These are phyloP conservation scores for Drosophila anomelani DNA, from an alignment of 2,888 invertebrate species.

Conservation along the genomic window DNA sequence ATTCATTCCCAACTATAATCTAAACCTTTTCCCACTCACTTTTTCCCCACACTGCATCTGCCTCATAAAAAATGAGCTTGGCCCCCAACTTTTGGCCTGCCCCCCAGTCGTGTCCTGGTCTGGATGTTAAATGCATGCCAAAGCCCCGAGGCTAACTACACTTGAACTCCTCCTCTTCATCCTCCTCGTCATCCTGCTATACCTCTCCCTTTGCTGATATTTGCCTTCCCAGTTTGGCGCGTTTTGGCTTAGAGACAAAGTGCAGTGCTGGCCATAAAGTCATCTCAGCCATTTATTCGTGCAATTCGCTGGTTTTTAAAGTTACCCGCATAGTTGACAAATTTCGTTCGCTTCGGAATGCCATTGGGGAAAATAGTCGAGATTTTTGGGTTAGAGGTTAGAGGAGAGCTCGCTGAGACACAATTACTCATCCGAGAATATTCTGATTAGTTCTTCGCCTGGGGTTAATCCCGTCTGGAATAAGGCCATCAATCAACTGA, in stretches of 20 bases:
- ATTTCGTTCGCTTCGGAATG: constrained; percentile 45
- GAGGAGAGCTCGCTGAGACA: not conserved
- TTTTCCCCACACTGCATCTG: constrained; percentile 14
- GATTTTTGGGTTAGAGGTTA: constrained; percentile 13
- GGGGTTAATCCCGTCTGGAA: constrained; percentile 17
- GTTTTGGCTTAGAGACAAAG: constrained; percentile 68
- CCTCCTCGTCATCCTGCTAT: not conserved
- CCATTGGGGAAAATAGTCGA: constrained; percentile 29
- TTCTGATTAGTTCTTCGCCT: constrained; percentile 27
- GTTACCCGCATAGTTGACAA: constrained; percentile 77
- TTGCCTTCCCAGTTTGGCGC: constrained; percentile 17
- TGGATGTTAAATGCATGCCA: constrained; percentile 75
- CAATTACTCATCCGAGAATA: constrained; percentile 41
- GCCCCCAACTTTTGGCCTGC: constrained; percentile 37
- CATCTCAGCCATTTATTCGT: constrained; percentile 62
- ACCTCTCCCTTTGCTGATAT: constrained; percentile 3
- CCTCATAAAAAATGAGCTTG: constrained; percentile 54
- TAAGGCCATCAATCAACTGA: constrained; percentile 30
- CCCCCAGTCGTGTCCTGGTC: constrained; percentile 35
- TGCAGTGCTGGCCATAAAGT: constrained; percentile 75
- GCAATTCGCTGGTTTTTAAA: constrained; percentile 70
- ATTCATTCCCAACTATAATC: not conserved
- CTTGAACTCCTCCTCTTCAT: constrained; percentile 52
- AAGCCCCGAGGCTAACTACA: constrained; percentile 76
- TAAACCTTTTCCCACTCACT: not conserved